Percentiles rank a stretch among this genome's conserved stretches.
These are phyloP conservation scores for Cenopis cana DNA, from an alignment of 2,888 invertebrate genomes.

Conservation along the genomic window DNA sequence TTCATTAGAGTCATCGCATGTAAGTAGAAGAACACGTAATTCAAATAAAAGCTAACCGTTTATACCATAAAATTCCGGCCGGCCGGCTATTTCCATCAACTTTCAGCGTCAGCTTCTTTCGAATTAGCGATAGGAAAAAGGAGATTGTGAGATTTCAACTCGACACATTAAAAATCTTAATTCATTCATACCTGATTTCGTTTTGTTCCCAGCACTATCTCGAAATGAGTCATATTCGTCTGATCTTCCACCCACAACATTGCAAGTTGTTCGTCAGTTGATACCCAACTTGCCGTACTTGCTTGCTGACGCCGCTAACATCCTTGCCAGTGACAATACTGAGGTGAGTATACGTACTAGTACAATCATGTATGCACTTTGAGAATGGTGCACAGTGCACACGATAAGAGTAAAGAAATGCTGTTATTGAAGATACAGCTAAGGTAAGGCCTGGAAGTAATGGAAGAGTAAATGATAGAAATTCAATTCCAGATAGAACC, in stretches of 20 bases:
- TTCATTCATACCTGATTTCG: constrained; percentile 44
- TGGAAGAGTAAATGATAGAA: neutral
- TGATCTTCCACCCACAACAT: constrained; percentile 60
- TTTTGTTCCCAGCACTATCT: constrained; percentile 19
- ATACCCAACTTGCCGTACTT: constrained; percentile 65
- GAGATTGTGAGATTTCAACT: too few relatives aligned
- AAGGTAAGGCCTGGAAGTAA: neutral
- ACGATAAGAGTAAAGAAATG: too few relatives aligned
- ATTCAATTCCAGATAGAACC: constrained; percentile 63
- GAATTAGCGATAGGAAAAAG: too few relatives aligned
- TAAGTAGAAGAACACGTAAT: constrained; percentile 48
- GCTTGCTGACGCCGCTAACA: constrained; percentile 60
- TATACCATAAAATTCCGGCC: neutral
- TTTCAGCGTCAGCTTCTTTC: too few relatives aligned
- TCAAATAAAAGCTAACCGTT: neutral
- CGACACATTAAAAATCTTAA: neutral
- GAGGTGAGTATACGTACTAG: constrained; percentile 59
- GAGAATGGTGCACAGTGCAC: too few relatives aligned
- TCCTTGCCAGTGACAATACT: constrained; percentile 61
- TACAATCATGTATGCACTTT: too few relatives aligned
- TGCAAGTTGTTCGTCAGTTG: constrained; percentile 54
- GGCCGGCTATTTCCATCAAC: too few relatives aligned
- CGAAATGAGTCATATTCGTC: constrained; percentile 46
- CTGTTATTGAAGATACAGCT: too few relatives aligned
- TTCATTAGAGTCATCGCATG: constrained; percentile 65